Base-by-base conservation (phyloP, 1,140 invertebrate genomes). In the Nasonia vitripennis region DNA sequence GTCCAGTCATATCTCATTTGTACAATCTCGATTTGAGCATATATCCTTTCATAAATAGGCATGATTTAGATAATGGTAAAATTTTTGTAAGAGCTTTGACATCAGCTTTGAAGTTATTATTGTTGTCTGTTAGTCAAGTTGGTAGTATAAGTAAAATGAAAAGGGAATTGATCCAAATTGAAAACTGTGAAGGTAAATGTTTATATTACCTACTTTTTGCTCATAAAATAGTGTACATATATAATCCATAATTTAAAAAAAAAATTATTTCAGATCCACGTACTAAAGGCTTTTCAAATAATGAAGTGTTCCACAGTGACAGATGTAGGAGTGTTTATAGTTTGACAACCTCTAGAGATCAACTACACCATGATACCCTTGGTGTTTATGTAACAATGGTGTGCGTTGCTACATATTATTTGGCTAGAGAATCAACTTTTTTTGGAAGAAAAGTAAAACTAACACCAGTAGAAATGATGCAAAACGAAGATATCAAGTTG, bases 61-160 rank as follows among this genome's bases (percentile, higher is more conserved):
- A 62, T 7, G 55, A 62, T 62, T 62, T 62, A 62, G 55, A 62
- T 6, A 62, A 62, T 62, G 55, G 55, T 62, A 62, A 62, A 62
- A 62, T 62, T 62, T 62, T 62, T 62, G 55, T 62, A 3, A 20
- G 55, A 62, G 55, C 55, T n/a, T 5, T 62, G 20, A 62, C 55
- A n/a, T 62, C 55, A n/a, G 95, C 96, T 31, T 90, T 97, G 68
- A 94, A 95, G 87, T 94, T 95, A 11, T 91, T 94, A 1, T 91
- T 97, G 31, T 91, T 93, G 55, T 95, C 95, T 7, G 89, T 94
- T 71, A 93, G 91, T 88, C 92, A 95, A 88, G 92, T 94, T 88
- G 86, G 87, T 84, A 87, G 91, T 89, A 93, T 95, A 91, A 51
- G 91, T 67, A 86, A 91, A 62, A 88, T 95, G 27, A 91, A 91